Evolutionary conservation across 30 jellyfish, hydroid and myxozoan species (phyloP), one percentile per base, ranked within the genome.

Genomic region (Aurelia coerulea): DNA sequence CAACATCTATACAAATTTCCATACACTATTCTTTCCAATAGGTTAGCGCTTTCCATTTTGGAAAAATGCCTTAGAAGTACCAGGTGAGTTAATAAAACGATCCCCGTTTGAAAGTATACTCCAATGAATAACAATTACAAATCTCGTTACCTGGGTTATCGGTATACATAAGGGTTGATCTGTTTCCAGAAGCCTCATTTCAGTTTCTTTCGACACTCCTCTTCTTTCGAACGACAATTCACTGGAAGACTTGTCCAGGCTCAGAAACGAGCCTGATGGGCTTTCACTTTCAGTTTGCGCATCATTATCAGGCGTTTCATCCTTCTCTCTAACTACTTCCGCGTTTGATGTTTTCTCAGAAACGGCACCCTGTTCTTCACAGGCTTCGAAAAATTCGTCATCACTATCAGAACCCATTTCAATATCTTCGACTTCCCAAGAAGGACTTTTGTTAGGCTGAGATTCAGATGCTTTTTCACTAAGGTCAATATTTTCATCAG

Each of bases 301-400:
- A 19, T 63, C 52, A 64, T 3, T 33, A 9, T 33, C 85, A 10
- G 85, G 16, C 6, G 41, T 3, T 10, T 60, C 46, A 53, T 66
- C 11, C 52, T 39, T 81, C 42, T 74, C 51, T 39, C 51, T 39
- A 3, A 39, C 73, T 33, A 64, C 34, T 42, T 68, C 87, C n/a
- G 73, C 76, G 4, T 71, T 11, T 42, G 34, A 19, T 1, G 63
- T 34, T 16, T 64, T 83, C 80, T 63, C 19, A 34, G 79, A 69
- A 68, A 15, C 52, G 41, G 51, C 63, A 18, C 65, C 76, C 18
- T 81, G 88, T 60, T 89, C 95, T 73, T 93, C 98, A 7, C 76
- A 87, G 5, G 97, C 96, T 73, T 93, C 98, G 51, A 88, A 93
- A 69, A 93, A 93, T 68, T 93, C 98, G 32, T 93, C 98, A 5